These are phyloP conservation scores for Pyrocoelia pectoralis DNA, from an alignment of 2,888 invertebrate species.

Conservation along the genomic window DNA sequence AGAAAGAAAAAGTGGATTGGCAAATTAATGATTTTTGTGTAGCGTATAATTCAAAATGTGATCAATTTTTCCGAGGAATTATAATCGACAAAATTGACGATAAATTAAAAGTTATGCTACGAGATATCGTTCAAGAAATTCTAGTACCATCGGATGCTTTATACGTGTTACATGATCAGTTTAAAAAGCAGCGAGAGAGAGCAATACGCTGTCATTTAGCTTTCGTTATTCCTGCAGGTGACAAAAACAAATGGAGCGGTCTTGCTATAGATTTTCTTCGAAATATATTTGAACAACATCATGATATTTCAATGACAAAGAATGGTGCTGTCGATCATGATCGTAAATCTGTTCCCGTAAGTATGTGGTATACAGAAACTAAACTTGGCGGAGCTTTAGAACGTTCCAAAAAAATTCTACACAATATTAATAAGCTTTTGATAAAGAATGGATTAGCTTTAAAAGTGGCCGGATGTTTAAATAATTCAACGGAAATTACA, in stretches of 20 bases:
- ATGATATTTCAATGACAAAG: constrained; percentile 39
- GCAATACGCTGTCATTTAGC: constrained; percentile 74
- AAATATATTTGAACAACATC: constrained; percentile 35
- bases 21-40: constrained; percentile 62
- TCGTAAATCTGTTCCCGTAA: constrained; percentile 61
- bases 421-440: constrained; percentile 72
- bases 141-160: constrained; percentile 61
- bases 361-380: constrained; percentile 71
- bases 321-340: constrained; percentile 39
- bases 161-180: constrained; percentile 63
- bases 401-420: constrained; percentile 69
- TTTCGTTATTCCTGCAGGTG: constrained; percentile 75
- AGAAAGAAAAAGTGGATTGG: constrained; percentile 58
- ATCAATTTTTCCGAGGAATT: constrained; percentile 72
- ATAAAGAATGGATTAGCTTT: constrained; percentile 66
- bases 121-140: constrained; percentile 70
- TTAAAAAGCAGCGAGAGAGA: constrained; percentile 64
- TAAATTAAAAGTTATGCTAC: constrained; percentile 66
- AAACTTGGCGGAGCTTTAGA: constrained; percentile 71
- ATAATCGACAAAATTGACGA: constrained; percentile 60
- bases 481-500: not conserved
- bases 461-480: constrained; percentile 2
- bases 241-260: constrained; percentile 66
- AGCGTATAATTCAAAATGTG: constrained; percentile 59
- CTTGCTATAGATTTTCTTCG: constrained; percentile 68